A percentile compares a stretch with the other conserved stretches of the same genome.
phyloP scores from a whole-genome alignment of 2,797 vertebrate species.

The Sebastes dallii region DNA sequence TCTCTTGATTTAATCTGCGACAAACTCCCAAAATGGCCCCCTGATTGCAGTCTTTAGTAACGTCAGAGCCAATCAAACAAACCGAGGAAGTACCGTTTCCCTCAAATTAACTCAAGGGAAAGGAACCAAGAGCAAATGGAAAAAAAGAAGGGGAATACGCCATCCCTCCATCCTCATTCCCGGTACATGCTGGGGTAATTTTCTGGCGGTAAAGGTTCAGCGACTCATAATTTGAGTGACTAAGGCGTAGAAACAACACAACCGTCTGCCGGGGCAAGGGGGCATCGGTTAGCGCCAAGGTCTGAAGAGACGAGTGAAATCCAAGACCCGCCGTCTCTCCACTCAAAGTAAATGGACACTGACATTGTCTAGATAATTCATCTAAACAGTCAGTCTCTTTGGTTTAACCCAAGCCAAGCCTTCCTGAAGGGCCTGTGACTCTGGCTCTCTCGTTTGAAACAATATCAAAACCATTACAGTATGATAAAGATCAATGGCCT shows the following conservation, averaged over 20 bases:
- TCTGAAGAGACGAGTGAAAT: conserved; percentile 80
- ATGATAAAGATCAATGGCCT: conserved; percentile 71
- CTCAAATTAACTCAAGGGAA: conserved; percentile 81
- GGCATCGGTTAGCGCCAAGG: conserved; percentile 77
- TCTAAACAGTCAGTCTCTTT: conserved; percentile 82
- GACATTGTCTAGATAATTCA: conserved; percentile 85
- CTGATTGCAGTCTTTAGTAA: conserved; percentile 87
- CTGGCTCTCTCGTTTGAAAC: conserved; percentile 64
- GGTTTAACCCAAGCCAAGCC: conserved; percentile 71
- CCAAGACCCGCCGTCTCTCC: conserved; percentile 68
- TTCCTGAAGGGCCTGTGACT: conserved; percentile 62
- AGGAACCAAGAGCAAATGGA: conserved; percentile 70
- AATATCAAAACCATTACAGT: conserved; percentile 69
- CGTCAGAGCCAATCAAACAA: conserved; percentile 85
- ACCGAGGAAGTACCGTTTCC: conserved; percentile 80
- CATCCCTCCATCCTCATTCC: conserved; percentile 71
- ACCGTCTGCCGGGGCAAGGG: conserved; percentile 62
- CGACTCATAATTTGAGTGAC: conserved; percentile 85
- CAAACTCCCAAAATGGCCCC: conserved; percentile 84
- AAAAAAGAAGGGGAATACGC: conserved; percentile 65
- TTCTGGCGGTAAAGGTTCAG: conserved; percentile 85
- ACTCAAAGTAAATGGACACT: conserved; percentile 78
- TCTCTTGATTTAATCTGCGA: conserved; percentile 85
- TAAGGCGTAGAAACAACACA: conserved; percentile 83
- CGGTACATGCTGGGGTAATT: conserved; percentile 81